Conservation (phyloP, 2,888 invertebrate species). For the Leucophora obtusa region DNA sequence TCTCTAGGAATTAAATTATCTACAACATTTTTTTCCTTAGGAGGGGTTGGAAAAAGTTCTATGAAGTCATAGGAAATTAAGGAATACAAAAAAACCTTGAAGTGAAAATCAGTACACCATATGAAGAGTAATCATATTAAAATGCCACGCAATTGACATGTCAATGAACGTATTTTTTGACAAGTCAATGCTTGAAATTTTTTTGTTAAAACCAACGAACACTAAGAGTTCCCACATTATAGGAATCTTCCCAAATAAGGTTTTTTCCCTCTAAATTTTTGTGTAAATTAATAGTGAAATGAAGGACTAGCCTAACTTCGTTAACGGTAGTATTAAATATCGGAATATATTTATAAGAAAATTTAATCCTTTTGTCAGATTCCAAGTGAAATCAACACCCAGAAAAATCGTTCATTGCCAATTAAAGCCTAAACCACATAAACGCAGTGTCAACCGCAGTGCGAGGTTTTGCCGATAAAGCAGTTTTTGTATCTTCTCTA, state of each 20-base stretch:
- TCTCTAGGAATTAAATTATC: conserved; percentile 61
- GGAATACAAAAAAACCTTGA: conserved; percentile 44
- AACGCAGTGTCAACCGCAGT: too few relatives aligned
- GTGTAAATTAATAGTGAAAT: too few relatives aligned
- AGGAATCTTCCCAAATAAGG: neutral
- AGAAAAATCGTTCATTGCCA: too few relatives aligned
- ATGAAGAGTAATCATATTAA: conserved; percentile 64
- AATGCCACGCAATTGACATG: conserved; percentile 64
- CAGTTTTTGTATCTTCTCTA: too few relatives aligned
- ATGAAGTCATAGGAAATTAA: conserved; percentile 42
- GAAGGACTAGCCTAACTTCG: too few relatives aligned
- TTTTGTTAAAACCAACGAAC: neutral
- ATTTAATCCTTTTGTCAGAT: too few relatives aligned
- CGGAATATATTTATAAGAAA: too few relatives aligned
- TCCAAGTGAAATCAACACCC: too few relatives aligned
- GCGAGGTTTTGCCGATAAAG: too few relatives aligned
- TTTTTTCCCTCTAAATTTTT: too few relatives aligned
- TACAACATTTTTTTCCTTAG: neutral
- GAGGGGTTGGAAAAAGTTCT: conserved; percentile 13
- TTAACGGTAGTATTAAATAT: too few relatives aligned
- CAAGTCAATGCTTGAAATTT: conserved; percentile 45
- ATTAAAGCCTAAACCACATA: too few relatives aligned
- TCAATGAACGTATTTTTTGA: conserved; percentile 60
- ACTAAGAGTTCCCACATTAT: neutral
- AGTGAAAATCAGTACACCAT: conserved; percentile 62